Evolutionary conservation across 2,888 invertebrate genomes (phyloP).

Genomic region (Campoplex capitator): DNA sequence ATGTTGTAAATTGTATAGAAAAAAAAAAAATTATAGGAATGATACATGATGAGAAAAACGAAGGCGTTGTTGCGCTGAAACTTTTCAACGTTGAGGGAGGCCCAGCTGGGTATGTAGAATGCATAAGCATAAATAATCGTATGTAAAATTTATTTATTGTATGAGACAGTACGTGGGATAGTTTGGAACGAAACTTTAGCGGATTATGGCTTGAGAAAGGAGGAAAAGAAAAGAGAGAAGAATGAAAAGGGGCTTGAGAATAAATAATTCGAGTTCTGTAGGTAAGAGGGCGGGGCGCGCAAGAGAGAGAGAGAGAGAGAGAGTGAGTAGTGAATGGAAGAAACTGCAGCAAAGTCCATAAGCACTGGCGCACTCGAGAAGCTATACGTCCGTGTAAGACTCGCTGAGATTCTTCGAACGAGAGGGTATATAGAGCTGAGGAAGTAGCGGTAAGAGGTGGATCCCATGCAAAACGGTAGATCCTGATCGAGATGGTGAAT

Average conservation of each 20-base stretch:
- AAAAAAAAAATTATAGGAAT: background rate
- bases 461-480: conserved; percentile 55
- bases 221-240: background rate
- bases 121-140: conserved; percentile 34
- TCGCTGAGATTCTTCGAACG: conserved; percentile 25
- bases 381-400: conserved; percentile 15
- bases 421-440: background rate
- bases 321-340: conserved; percentile 58
- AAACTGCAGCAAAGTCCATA: conserved; percentile 48
- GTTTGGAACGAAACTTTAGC: conserved; percentile 35
- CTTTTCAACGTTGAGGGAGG: background rate
- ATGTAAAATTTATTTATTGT: conserved; percentile 40
- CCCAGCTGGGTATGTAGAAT: background rate
- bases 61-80: background rate
- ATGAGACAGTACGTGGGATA: conserved; percentile 23
- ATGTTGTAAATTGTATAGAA: background rate
- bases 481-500: conserved; percentile 57
- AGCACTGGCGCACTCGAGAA: conserved; percentile 22
- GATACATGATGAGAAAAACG: background rate
- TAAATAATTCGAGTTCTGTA: conserved; percentile 59
- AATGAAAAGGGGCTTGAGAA: conserved; percentile 24
- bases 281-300: conserved; percentile 34
- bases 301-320: background rate
- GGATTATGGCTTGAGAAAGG: conserved; percentile 42
- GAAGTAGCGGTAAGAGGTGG: conserved; percentile 12